phyloP scores from a whole-genome alignment of 2,113 vertebrate species.

The Chloropsis hardwickii region DNA sequence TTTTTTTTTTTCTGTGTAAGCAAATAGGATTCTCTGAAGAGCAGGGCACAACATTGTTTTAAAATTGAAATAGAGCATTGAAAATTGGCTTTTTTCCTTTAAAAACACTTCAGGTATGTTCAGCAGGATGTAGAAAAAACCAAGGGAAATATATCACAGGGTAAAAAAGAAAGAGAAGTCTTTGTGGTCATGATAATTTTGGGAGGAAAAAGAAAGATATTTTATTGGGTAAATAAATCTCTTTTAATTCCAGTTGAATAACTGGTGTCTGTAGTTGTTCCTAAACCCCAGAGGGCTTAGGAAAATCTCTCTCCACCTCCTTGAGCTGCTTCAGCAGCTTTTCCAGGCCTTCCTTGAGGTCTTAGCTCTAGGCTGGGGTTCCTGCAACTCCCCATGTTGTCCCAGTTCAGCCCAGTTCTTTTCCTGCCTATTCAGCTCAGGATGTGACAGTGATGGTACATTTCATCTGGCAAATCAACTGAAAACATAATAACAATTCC shows the following conservation, averaged over 20 bases:
- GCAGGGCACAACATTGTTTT: rapidly evolving
- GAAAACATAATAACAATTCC: not conserved
- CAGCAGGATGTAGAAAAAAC: not conserved
- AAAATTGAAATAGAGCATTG: not conserved
- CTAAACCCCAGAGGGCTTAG: not conserved
- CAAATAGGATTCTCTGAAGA: not conserved
- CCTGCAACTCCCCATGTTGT: not conserved
- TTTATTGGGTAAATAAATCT: not conserved
- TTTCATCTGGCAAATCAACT: not conserved
- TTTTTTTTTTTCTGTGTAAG: not conserved
- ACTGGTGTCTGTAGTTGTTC: not conserved
- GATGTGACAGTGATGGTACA: not conserved
- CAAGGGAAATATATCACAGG: not conserved
- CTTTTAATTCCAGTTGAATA: not conserved
- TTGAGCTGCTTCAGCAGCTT: not conserved
- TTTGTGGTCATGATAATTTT: not conserved
- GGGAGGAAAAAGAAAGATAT: not conserved
- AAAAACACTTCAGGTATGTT: not conserved
- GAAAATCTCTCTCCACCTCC: not conserved
- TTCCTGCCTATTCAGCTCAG: not conserved
- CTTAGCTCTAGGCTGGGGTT: not conserved
- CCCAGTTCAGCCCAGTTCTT: not conserved
- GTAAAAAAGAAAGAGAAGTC: not conserved
- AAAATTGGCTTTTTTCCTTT: not conserved
- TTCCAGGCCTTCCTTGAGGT: not conserved